Base-by-base conservation (phyloP, 2,797 vertebrate species). In the Trachurus trachurus region DNA sequence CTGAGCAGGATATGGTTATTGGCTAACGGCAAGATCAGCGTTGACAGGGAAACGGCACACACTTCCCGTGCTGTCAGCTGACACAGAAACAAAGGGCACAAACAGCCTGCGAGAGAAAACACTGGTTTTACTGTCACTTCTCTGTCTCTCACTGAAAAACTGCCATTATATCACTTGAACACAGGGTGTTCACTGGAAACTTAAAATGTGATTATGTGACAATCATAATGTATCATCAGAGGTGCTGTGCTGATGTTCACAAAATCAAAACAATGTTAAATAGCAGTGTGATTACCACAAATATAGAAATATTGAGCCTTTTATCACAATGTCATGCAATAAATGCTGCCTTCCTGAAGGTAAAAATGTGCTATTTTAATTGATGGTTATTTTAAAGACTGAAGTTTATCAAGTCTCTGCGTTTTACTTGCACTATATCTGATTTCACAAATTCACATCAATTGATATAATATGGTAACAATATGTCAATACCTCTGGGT, bases 61-160 rank as follows among this genome's bases (percentile, higher is more conserved):
- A 45, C 58, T 76, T 69, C 81, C 29, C 34, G 9, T 78, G 73
- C 60, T 69, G 88, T 93, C 93, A 94, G 90, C 89, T 94, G 92
- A 94, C 90, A 87, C 22, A 49, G 47, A 79, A 59, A 86, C 71
- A 91, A 88, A 87, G 81, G 73, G 62, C 67, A 45, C 57, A 65
- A 10, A 66, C 50, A 68, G 50, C 45, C 59, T 54, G 26, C 22
- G 21, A 44, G 49, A 76, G 54, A 64, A 74, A 66, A 13, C 26
- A n/a, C 63, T 26, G 17, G 3, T 53, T 78, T 76, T 22, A 80
- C 74, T 74, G 71, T 80, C 67, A 67, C 40, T 73, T 21, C 44
- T 65, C 34, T 39, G n/a, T 21, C n/a, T 26, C 44, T 56, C 52
- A 56, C 44, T 74, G 37, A 76, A 66, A 73, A 26, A 76, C 57